Evolutionary conservation across 2,113 vertebrate species (phyloP), one percentile per base, ranked within the genome.

Genomic region (Phocoena phocoena): DNA sequence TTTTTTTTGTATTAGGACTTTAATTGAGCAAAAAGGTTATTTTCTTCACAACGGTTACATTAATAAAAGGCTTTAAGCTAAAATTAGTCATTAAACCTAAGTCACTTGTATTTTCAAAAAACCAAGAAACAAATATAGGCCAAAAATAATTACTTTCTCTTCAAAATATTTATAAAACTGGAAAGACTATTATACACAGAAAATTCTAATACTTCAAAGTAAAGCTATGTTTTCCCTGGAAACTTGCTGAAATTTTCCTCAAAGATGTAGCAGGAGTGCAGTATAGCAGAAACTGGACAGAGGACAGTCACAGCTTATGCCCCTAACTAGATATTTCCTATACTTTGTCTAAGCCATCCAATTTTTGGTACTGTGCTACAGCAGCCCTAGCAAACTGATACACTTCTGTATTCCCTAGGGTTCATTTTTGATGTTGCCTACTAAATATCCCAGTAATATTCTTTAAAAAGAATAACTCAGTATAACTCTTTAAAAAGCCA

Each of bases 21-120:
- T 93, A 97, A 96, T 83, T 96, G 96, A 90, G 70, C 94, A 97
- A 83, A 26, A 92, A 89, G 65, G 94, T 53, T 91, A 85, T 90
- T 97, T 53, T 90, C 80, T 93, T 26, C 1, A 90, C 68, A 95
- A 84, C 33, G 58, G 50, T 97, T 95, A 93, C 63, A 95, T 38
- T 92, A 63, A 88, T 28, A 96, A 98, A 96, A 92, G 80, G 93
- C 77, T 81, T 26, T 91, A 93, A 88, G 14, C 23, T 97, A 68
- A 81, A 90, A 94, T 47, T 95, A 73, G 92, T 97, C 77, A 89
- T 79, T 91, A 95, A 95, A 68, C 5, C 33, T 89, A 95, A 97
- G 92, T 84, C 79, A 95, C 86, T 68, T 97, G 67, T 47, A 79
- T 94, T 97, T 95, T 93, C 58, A 88, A 47, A 93, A 53, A 88